phyloP scores from a whole-genome alignment of 2,113 vertebrate genomes.

The Anarhynchus alexandrinus region DNA sequence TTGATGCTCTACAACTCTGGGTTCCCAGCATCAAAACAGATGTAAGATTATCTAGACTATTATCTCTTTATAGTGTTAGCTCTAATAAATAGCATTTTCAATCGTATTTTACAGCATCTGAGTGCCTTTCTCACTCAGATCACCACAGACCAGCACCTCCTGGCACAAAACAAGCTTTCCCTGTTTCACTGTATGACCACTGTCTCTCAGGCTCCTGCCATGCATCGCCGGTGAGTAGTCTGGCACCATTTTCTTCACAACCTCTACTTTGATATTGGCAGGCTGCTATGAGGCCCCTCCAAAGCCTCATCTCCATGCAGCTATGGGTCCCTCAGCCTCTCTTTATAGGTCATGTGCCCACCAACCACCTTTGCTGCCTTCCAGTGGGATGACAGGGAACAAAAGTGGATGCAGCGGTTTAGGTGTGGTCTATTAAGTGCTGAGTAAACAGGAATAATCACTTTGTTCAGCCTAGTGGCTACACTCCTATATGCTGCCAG shows the following conservation, averaged over 20 bases:
- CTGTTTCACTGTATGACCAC: neutral
- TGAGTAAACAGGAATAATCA: constrained; percentile 8
- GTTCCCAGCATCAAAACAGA: neutral
- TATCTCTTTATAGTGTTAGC: neutral
- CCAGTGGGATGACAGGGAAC: neutral
- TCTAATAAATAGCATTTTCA: neutral
- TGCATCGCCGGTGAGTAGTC: neutral
- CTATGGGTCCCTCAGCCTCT: neutral
- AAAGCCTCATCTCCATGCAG: neutral
- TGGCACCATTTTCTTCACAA: neutral
- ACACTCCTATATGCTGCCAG: neutral
- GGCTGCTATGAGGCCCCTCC: neutral
- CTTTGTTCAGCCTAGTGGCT: neutral
- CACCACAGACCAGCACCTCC: neutral
- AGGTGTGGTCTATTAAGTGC: neutral
- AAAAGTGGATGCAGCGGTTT: neutral
- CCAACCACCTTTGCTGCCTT: neutral
- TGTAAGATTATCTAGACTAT: neutral
- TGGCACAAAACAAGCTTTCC: neutral
- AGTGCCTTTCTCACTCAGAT: neutral
- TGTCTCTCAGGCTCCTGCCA: neutral
- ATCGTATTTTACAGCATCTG: neutral
- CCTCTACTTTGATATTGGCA: neutral
- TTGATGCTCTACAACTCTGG: neutral
- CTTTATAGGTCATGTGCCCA: neutral